These are phyloP conservation scores for Diloba caeruleocephala DNA, from an alignment of 2,888 invertebrate genomes.

Conservation along the genomic window DNA sequence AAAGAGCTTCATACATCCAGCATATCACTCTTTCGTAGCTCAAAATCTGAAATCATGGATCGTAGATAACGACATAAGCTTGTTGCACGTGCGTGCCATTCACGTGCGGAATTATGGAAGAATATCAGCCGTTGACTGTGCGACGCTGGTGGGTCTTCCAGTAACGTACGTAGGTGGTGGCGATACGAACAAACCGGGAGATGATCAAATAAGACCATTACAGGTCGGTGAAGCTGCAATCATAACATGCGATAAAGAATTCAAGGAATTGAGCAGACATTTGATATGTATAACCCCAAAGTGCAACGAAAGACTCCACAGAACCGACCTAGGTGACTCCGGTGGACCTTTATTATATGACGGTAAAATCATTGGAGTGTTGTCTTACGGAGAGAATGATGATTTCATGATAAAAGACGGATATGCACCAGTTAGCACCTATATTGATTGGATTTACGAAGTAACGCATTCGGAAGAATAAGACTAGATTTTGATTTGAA, in stretches of 20 bases:
- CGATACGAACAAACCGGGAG: neutral
- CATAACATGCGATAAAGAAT: neutral
- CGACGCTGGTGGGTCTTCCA: slow-evolving; percentile 11
- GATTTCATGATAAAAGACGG: neutral
- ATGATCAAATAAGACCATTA: neutral
- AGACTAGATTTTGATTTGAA: neutral
- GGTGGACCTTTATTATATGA: slow-evolving; percentile 6
- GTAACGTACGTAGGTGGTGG: slow-evolving; percentile 19
- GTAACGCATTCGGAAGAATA: neutral
- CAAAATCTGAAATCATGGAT: neutral
- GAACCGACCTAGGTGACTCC: neutral
- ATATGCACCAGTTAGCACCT: slow-evolving; percentile 4
- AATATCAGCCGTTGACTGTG: slow-evolving; percentile 6
- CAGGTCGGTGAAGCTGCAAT: slow-evolving; percentile 13
- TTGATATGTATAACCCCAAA: slow-evolving; percentile 5
- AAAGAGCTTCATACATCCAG: neutral
- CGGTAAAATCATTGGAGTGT: slow-evolving; percentile 6
- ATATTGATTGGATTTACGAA: slow-evolving; percentile 11
- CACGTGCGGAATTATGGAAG: neutral
- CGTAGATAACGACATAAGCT: slow-evolving; percentile 7
- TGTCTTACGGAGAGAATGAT: neutral
- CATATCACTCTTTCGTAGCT: neutral
- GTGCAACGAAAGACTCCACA: neutral
- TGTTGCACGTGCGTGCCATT: neutral
- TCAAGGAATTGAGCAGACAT: neutral